These are phyloP conservation scores for Apostichopus parvimensis DNA, from an alignment of 35 echinoderm and acorn worm genomes.

Conservation along the genomic window DNA sequence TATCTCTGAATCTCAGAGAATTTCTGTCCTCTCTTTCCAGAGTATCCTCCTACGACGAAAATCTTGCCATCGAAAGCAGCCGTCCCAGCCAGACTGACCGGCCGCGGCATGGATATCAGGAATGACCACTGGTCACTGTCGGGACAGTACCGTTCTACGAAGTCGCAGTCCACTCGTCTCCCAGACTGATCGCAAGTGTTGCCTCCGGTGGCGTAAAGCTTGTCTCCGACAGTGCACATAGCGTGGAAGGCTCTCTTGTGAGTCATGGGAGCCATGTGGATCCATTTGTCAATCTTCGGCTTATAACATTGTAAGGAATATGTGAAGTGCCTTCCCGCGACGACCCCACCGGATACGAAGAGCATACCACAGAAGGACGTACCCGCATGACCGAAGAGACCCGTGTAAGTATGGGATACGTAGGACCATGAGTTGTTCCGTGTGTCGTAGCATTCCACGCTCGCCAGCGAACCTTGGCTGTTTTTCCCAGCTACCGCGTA, in stretches of 20 bases:
- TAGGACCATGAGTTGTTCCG: slow-evolving; percentile 71
- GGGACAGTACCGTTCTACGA: slow-evolving; percentile 77
- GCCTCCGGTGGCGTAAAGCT: slow-evolving; percentile 87
- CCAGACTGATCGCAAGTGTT: slow-evolving; percentile 62
- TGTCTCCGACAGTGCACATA: slow-evolving; percentile 72
- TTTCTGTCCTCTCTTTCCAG: slow-evolving; percentile 68
- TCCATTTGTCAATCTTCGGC: slow-evolving; percentile 81
- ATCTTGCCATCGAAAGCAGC: slow-evolving; percentile 56
- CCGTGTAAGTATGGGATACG: slow-evolving; percentile 57
- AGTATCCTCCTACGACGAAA: slow-evolving; percentile 88
- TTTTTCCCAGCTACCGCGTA: slow-evolving; percentile 92
- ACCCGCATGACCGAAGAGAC: slow-evolving; percentile 80
- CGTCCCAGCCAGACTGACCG: slow-evolving; percentile 77
- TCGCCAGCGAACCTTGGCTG: slow-evolving; percentile 77
- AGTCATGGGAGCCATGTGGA: slow-evolving; percentile 71
- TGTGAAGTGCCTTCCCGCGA: slow-evolving; percentile 80
- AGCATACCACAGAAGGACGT: slow-evolving; percentile 63
- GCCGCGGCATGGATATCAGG: slow-evolving; percentile 66
- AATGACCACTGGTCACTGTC: slow-evolving; percentile 62
- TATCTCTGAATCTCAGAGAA: slow-evolving; percentile 80
- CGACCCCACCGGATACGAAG: slow-evolving; percentile 80
- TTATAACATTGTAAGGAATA: slow-evolving; percentile 88
- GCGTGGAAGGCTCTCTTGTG: slow-evolving; percentile 79
- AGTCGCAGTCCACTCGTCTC: slow-evolving; percentile 68
- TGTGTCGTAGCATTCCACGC: slow-evolving; percentile 79